Evolutionary conservation across 2,797 vertebrate genomes (phyloP).

Genomic region (Neopelma chrysocephalum): DNA sequence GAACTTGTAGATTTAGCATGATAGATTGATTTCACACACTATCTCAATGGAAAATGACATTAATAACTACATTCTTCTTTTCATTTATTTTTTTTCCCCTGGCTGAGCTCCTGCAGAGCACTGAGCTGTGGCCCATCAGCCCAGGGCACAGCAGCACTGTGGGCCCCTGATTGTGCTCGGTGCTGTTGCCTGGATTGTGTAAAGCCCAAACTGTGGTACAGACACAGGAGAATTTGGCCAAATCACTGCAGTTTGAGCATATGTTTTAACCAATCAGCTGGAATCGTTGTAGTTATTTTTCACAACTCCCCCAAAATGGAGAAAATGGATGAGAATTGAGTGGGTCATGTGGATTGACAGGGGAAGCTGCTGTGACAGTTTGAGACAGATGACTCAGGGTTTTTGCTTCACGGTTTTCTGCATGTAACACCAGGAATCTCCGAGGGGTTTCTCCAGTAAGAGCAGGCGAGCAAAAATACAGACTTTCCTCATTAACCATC

Average conservation of each 20-base stretch:
- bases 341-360: slow-evolving; percentile 25
- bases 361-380: slow-evolving; percentile 24
- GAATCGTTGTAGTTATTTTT: slow-evolving; percentile 34
- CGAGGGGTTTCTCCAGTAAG: neutral
- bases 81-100: neutral
- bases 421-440: neutral
- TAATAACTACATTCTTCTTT: neutral
- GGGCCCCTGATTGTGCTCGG: neutral
- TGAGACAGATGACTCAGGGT: slow-evolving; percentile 21
- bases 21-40: slow-evolving; percentile 15
- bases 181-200: neutral
- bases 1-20: slow-evolving; percentile 33
- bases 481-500: neutral
- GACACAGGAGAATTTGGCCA: neutral
- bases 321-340: slow-evolving; percentile 10
- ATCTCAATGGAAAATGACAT: slow-evolving; percentile 32
- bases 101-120: neutral
- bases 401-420: neutral
- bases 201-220: neutral
- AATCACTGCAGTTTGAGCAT: neutral
- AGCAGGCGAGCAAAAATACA: neutral
- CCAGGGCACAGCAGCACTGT: neutral
- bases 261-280: neutral
- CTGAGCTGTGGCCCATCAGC: neutral
- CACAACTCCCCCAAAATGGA: slow-evolving; percentile 26